Conservation (phyloP, 64 coral and sea anemone genomes). For the Dendrophyllia cribrosa region DNA sequence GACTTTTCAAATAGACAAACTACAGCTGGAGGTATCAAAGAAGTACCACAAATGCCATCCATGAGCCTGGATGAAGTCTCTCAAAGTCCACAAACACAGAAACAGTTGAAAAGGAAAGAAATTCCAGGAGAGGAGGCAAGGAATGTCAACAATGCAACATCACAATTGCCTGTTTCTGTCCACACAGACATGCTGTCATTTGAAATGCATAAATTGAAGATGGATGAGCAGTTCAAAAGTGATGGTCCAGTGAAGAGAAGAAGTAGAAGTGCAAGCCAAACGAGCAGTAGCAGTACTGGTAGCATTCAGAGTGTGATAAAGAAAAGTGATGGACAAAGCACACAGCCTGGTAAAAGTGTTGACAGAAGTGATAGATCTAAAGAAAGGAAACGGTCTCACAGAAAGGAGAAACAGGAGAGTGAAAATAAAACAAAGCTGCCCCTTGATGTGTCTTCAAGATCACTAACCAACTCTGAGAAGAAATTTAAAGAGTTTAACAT, state of each 20-base stretch:
- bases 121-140: not conserved
- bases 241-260: slow-evolving; percentile 27
- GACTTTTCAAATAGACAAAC: not conserved
- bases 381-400: not conserved
- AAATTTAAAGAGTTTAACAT: slow-evolving; percentile 5
- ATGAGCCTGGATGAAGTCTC: not conserved
- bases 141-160: not conserved
- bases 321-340: slow-evolving; percentile 41
- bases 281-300: slow-evolving; percentile 71
- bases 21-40: slow-evolving; percentile 7
- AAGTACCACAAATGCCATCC: not conserved
- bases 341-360: not conserved
- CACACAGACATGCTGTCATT: not conserved
- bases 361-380: not conserved
- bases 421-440: not conserved
- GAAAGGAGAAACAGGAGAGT: slow-evolving; percentile 17
- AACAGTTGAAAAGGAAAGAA: not conserved
- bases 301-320: slow-evolving; percentile 86
- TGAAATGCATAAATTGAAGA: slow-evolving; percentile 73
- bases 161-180: not conserved
- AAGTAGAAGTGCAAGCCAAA: slow-evolving; percentile 78
- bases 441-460: slow-evolving; percentile 1
- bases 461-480: not conserved
- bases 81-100: not conserved
- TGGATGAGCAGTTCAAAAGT: slow-evolving; percentile 76